Base-by-base conservation (phyloP, 1,140 invertebrate species). In the Archivesica marissinica region DNA sequence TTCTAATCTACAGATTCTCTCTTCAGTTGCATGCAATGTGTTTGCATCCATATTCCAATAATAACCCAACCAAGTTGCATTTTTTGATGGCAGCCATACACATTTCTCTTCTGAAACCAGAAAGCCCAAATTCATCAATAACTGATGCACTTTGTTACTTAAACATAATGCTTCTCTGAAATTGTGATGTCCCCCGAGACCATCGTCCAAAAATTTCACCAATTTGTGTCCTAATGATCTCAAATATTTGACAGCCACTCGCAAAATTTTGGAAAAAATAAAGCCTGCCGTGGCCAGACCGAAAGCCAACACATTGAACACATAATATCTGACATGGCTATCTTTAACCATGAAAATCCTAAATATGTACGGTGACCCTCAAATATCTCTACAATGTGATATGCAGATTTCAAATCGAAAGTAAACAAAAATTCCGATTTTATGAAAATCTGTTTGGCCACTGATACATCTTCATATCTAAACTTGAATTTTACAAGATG, bases 161-260 rank as follows among this genome's bases (percentile, higher is more conserved):
- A 44, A 25, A 0, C 50, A 0, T 4, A 35, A 7, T n/a, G 76
- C 66, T n/a, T 35, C 15, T 0, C 35, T 50, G 2, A 70, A 56
- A 33, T 20, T 30, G 20, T 20, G 13, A 33, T 39, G 28, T 38
- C 86, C 86, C 2, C 72, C 86, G 20, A 87, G 20, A 35, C 86
- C 79, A 39, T 87, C 86, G 39, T 87, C 86, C n/a, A 87, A 30
- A 78, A 68, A 83, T 56, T 78, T 79, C 28, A 87, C 44, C 23
- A 87, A 20, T 72, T 52, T 82, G 9, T 38, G 4, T 35, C 86
- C 78, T 30, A 44, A 6, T 1, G 79, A 68, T 61, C 75, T 76
- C 35, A 59, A 59, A 76, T 25, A 75, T n/a, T n/a, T n/a, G n/a
- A n/a, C n/a, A n/a, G n/a, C n/a, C n/a, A n/a, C n/a, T n/a, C n/a